phyloP scores from a whole-genome alignment of 2,888 invertebrate genomes.

The Drosophila mayaguana region DNA sequence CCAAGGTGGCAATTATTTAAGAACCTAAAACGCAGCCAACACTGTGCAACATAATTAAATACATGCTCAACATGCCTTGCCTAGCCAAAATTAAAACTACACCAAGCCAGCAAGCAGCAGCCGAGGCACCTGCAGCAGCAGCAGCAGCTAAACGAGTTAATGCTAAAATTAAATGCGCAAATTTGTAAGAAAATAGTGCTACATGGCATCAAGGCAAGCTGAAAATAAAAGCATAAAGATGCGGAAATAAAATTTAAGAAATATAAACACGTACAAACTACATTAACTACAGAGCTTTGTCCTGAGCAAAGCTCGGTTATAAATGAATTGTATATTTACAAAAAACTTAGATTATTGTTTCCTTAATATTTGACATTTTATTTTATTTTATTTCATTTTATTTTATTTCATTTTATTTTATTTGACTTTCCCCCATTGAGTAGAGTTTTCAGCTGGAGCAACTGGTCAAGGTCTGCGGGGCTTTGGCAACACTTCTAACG shows the following conservation, averaged over 20 bases:
- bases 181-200: background rate
- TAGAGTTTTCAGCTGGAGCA: background rate
- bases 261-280: background rate
- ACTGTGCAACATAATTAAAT: constrained; percentile 51
- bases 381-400: too few species aligned
- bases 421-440: constrained; percentile 1
- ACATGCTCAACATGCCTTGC: constrained; percentile 27
- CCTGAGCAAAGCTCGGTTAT: too few species aligned
- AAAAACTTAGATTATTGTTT: too few species aligned
- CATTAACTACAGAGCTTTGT: too few species aligned
- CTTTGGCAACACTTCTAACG: background rate
- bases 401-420: background rate
- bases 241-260: background rate
- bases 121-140: background rate
- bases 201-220: background rate
- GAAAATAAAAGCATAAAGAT: background rate
- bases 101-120: background rate
- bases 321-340: background rate
- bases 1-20: constrained; percentile 51
- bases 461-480: background rate
- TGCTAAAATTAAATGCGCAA: constrained; percentile 19
- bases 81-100: constrained; percentile 4
- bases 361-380: too few species aligned
- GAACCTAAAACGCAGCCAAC: constrained; percentile 35
- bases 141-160: constrained; percentile 11